Base-by-base conservation (phyloP, 2,888 invertebrate genomes). In the Galerucella pusilla region DNA sequence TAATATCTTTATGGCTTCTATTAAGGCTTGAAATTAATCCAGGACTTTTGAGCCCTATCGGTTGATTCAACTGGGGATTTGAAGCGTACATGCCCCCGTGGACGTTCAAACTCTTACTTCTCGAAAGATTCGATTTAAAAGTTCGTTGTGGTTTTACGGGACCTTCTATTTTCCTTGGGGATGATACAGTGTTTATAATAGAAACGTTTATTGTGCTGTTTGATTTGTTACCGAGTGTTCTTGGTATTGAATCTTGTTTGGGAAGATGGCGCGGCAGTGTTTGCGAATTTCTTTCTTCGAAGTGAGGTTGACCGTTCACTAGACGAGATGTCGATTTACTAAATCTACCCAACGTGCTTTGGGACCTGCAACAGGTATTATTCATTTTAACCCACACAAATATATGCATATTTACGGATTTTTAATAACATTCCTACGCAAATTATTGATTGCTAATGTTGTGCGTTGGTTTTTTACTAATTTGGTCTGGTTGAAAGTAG, bases 81-180 rank as follows among this genome's bases (percentile, higher is more conserved):
- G 94, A 94, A 85, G 94, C 94, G 87, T 94, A 93, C 87, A 93
- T 92, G 83, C 89, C 89, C 71, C 88, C 89, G 83, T 95, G 94
- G 81, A 94, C 93, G 90, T 94, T 95, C 89, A 96, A 94, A 86
- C 95, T 95, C 88, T 96, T 94, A 88, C 95, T 95, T 75, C 96
- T 90, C 76, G 93, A 92, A 60, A 96, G 88, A 71, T 89, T 89
- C 28, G 94, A 92, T 85, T 93, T 93, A 88, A 94, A 94, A 60
- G 94, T 93, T 81, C 95, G 90, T 49, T 94, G 94, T 10, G 95
- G 95, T 85, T 95, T 95, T 0, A 92, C 92, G 0, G 94, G 94
- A 7, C 92, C 93, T 49, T 91, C 86, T 60, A 82, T 35, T 67
- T 82, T 79, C 70, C 80, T 80, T 84, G 83, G 83, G 3, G 87